A percentile compares a stretch with the other conserved stretches of the same genome.
phyloP scores from a whole-genome alignment of 2,113 vertebrate species.

The Seriola aureovittata region DNA sequence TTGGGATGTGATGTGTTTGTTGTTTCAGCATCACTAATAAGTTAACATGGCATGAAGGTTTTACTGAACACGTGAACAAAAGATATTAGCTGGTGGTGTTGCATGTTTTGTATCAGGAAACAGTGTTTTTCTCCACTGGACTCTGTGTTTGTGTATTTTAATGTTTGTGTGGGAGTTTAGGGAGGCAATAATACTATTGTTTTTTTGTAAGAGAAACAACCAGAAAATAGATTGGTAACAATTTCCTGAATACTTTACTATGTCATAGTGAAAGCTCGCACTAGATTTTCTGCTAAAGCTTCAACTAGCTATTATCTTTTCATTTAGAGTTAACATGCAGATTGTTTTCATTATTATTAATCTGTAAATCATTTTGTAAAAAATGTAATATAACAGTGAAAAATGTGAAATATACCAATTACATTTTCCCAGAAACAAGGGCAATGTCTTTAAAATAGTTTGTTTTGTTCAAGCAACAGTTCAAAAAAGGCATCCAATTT shows the following conservation, averaged over 20 bases:
- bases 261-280: no score
- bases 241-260: no score
- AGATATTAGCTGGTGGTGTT: not conserved
- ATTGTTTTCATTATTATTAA: not conserved
- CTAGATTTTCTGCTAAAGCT: not conserved
- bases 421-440: no score
- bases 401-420: not conserved
- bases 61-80: not conserved
- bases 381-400: not conserved
- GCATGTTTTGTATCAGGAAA: not conserved
- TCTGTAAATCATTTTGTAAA: not conserved
- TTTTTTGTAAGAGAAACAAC: not conserved
- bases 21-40: not conserved
- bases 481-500: not conserved
- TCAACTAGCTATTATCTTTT: not conserved
- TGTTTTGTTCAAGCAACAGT: not conserved
- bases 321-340: not conserved
- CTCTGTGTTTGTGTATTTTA: no score
- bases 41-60: not conserved
- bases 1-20: not conserved
- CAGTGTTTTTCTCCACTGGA: not conserved
- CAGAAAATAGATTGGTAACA: not conserved
- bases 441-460: not conserved
- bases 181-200: not conserved
- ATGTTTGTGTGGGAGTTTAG: not conserved